Conservation (phyloP, 2,888 invertebrate species). For the Phlogophora meticulosa region DNA sequence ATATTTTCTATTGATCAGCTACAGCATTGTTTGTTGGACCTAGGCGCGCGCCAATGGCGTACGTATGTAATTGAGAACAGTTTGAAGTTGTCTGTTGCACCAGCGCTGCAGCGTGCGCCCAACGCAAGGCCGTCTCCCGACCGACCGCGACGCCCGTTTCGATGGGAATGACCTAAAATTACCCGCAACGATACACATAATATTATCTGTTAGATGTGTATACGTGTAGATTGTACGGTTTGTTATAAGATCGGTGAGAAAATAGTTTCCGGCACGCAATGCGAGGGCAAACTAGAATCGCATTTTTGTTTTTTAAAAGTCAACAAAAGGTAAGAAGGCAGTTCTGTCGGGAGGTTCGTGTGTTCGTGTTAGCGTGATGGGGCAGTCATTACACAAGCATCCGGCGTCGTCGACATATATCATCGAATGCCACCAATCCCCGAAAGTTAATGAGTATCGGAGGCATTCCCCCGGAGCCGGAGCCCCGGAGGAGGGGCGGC, state of each 20-base stretch:
- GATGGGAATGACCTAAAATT: slow-evolving; percentile 88
- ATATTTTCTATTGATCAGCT: slow-evolving; percentile 72
- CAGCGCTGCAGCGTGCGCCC: slow-evolving; percentile 56
- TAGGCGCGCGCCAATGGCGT: slow-evolving; percentile 72
- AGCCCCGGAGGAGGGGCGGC: slow-evolving; percentile 72
- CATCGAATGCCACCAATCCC: slow-evolving; percentile 82
- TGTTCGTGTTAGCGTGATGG: slow-evolving; percentile 69
- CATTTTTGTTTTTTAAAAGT: slow-evolving; percentile 66
- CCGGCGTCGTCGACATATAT: slow-evolving; percentile 85
- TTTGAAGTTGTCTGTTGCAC: slow-evolving; percentile 64
- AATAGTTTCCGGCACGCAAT: slow-evolving; percentile 72
- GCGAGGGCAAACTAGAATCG: slow-evolving; percentile 63
- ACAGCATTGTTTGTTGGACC: slow-evolving; percentile 72
- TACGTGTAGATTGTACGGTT: slow-evolving; percentile 69
- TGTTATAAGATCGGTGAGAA: slow-evolving; percentile 71
- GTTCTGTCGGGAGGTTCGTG: slow-evolving; percentile 59
- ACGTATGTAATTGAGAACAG: slow-evolving; percentile 76
- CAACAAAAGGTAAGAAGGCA: slow-evolving; percentile 61
- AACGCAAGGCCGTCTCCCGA: slow-evolving; percentile 77
- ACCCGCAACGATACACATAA: slow-evolving; percentile 74
- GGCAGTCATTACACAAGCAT: slow-evolving; percentile 85
- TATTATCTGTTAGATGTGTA: slow-evolving; percentile 70
- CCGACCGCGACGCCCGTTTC: slow-evolving; percentile 58
- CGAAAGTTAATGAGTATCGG: slow-evolving; percentile 88
- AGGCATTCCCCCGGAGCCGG: slow-evolving; percentile 82